A percentile compares a stretch with the other conserved stretches of the same genome.
Conservation (phyloP, 2,797 vertebrate genomes). For the Sebastes flavidus region DNA sequence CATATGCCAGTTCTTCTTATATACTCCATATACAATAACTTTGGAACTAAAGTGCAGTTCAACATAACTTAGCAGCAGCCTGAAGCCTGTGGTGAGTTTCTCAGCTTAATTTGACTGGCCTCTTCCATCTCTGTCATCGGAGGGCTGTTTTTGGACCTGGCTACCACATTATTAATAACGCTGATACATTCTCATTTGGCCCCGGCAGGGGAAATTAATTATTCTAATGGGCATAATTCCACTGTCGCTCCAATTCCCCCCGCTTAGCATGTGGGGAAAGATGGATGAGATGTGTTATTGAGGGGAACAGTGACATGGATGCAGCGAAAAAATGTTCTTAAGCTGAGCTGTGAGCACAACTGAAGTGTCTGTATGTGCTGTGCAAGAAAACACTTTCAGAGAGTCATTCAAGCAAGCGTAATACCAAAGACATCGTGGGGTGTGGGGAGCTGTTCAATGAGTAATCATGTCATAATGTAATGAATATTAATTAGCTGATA, state of each 20-base stretch:
- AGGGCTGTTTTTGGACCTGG: conserved; percentile 74
- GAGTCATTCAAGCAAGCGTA: conserved; percentile 10
- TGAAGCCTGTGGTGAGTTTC: conserved; percentile 36
- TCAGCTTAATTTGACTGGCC: conserved; percentile 58
- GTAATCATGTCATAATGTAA: conserved; percentile 16
- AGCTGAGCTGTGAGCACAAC: conserved; percentile 14
- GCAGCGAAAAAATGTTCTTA: conserved; percentile 44
- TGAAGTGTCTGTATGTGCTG: background rate
- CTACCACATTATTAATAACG: conserved; percentile 76
- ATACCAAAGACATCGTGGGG: background rate
- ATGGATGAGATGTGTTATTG: conserved; percentile 62
- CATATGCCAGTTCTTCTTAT: conserved; percentile 1
- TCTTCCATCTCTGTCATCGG: conserved; percentile 75
- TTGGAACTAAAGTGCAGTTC: conserved; percentile 15
- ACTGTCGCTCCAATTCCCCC: conserved; percentile 55
- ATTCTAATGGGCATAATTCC: conserved; percentile 78
- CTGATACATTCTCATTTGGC: conserved; percentile 73
- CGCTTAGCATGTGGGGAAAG: conserved; percentile 47
- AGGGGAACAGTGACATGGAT: conserved; percentile 54
- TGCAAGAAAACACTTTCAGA: background rate
- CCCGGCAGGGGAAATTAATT: conserved; percentile 74
- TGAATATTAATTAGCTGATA: conserved; percentile 37
- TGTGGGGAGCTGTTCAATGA: background rate
- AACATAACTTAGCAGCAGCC: conserved; percentile 26
- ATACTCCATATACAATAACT: background rate